Evolutionary conservation across 2,888 invertebrate species (phyloP), one percentile per base, ranked within the genome.

Genomic region (Lasioglossum marginatum): DNA sequence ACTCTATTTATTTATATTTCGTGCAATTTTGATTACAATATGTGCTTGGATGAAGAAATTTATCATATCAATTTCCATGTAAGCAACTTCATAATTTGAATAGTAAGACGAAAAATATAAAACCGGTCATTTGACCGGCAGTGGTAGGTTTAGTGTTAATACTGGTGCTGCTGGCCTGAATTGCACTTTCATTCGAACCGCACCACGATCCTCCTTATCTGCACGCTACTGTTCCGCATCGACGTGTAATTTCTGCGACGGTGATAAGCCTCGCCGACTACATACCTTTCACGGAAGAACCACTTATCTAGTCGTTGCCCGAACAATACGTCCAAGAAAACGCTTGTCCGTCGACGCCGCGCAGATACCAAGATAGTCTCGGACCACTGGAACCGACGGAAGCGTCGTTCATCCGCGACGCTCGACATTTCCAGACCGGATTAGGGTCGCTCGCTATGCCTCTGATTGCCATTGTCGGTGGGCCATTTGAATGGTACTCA

Each of bases 141-240:
- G 43, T 43, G 43, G 43, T 43, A 43, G 12, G 14, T 43, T 43
- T 43, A 43, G 43, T 14, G 82, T 82, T 89, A 85, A 81, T 79
- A 76, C 81, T 60, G 45, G 80, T 48, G 16, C 79, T 27, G 27
- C 45, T 63, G 68, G 79, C 45, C 81, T 81, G 81, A 81, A 86
- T 86, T 81, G 77, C 82, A 87, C 86, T 85, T 86, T 89, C 88
- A 77, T 90, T 86, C 78, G 83, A 88, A 86, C 86, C 81, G 86
- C 60, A 72, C 72, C 27, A 19, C 23, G 27, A n/a, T n/a, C 68
- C 37, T 79, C 70, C 79, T 82, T 80, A 79, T 81, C 77, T 31
- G 72, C 45, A 40, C 48, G 63, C 83, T 88, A 89, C 85, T 75
- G 87, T 89, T 73, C 68, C 31, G 75, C 81, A 71, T 57, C 79